These are phyloP conservation scores for Yponomeuta cagnagella DNA, from an alignment of 2,888 invertebrate species.

Conservation along the genomic window DNA sequence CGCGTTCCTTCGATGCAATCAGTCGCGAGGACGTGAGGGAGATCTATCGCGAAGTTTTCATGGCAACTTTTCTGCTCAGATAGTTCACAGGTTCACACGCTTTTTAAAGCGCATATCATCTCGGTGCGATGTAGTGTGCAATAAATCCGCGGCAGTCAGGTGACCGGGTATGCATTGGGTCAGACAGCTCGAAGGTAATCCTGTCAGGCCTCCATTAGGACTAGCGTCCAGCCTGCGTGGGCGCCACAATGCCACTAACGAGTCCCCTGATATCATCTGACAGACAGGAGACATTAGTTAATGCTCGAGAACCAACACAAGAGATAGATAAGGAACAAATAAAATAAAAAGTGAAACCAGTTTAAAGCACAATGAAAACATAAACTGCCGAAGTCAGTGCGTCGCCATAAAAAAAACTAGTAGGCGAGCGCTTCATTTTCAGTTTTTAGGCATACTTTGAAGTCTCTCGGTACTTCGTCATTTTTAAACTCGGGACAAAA, in stretches of 20 bases:
- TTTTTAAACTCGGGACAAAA: background rate
- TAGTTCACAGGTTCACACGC: constrained; percentile 63
- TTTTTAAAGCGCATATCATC: constrained; percentile 29
- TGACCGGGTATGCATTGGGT: constrained; percentile 30
- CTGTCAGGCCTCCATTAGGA: constrained; percentile 54
- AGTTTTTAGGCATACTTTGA: too few species aligned
- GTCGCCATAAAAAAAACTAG: too few species aligned
- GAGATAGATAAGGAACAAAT: constrained; percentile 39
- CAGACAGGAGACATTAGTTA: constrained; percentile 59
- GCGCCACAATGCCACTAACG: constrained; percentile 68
- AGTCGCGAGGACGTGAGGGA: constrained; percentile 47
- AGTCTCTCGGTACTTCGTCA: too few species aligned
- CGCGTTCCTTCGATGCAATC: constrained; percentile 52
- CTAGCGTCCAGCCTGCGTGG: constrained; percentile 42
- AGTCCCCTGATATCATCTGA: constrained; percentile 60
- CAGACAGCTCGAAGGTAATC: constrained; percentile 49
- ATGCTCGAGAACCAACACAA: constrained; percentile 43
- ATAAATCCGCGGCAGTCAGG: constrained; percentile 20
- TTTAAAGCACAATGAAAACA: too few species aligned
- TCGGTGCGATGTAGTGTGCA: background rate
- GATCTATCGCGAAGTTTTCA: constrained; percentile 38
- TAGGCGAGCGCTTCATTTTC: too few species aligned
- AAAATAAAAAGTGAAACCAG: too few species aligned
- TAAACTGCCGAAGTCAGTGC: too few species aligned
- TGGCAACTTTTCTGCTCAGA: background rate